These are phyloP conservation scores for Saccopteryx leptura DNA, from an alignment of 2,113 vertebrate genomes.

Conservation along the genomic window DNA sequence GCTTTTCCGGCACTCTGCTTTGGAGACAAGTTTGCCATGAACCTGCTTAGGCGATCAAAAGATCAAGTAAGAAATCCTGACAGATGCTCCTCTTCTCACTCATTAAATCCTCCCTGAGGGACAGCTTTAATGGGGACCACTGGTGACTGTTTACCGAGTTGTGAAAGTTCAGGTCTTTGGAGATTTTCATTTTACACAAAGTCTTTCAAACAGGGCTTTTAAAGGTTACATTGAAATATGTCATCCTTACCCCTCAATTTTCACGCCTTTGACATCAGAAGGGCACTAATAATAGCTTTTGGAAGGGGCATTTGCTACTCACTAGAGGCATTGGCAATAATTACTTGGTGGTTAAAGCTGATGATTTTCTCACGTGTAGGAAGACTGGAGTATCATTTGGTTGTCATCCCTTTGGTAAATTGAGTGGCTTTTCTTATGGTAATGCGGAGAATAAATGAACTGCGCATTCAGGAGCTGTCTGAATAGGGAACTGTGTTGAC, in stretches of 20 bases:
- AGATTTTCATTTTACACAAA: slow-evolving; percentile 63
- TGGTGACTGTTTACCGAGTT: slow-evolving; percentile 58
- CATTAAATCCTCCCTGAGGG: slow-evolving; percentile 12
- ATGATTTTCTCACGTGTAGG: slow-evolving; percentile 60
- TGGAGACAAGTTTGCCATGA: background rate
- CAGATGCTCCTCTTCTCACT: background rate
- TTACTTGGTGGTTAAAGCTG: slow-evolving; percentile 71
- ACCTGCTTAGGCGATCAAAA: slow-evolving; percentile 55
- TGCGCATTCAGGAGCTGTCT: slow-evolving; percentile 68
- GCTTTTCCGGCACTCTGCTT: background rate
- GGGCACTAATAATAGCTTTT: slow-evolving; percentile 50
- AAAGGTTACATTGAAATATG: slow-evolving; percentile 78
- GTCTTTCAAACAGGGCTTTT: slow-evolving; percentile 54
- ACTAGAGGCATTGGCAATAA: slow-evolving; percentile 55
- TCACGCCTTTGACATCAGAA: slow-evolving; percentile 65
- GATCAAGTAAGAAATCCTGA: slow-evolving; percentile 24
- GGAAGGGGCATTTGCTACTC: slow-evolving; percentile 27
- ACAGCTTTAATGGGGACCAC: background rate
- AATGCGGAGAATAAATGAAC: slow-evolving; percentile 73
- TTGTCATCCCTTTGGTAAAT: slow-evolving; percentile 67
- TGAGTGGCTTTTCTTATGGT: slow-evolving; percentile 78
- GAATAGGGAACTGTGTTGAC: slow-evolving; percentile 74
- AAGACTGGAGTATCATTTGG: background rate
- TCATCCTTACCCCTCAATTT: slow-evolving; percentile 50
- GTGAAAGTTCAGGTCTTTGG: slow-evolving; percentile 74